Conservation (phyloP, 2,797 vertebrate species). For the Sebastes trivittatus region DNA sequence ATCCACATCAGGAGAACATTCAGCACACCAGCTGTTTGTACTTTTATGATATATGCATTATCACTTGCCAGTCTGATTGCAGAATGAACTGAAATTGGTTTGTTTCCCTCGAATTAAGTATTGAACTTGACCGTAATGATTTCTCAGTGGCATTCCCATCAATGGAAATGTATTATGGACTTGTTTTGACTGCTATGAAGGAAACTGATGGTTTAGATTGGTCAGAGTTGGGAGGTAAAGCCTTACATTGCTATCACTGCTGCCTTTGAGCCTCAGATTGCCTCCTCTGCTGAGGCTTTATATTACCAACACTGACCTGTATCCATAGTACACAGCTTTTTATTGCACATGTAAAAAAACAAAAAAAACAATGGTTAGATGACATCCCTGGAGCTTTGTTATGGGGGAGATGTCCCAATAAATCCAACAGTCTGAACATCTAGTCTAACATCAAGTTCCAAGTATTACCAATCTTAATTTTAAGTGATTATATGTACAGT, state of each 20-base stretch:
- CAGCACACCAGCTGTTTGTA: slow-evolving; percentile 38
- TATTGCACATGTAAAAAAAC: slow-evolving; percentile 5
- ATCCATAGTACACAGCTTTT: neutral
- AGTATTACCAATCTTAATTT: neutral
- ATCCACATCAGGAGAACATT: neutral
- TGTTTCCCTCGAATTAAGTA: slow-evolving; percentile 7
- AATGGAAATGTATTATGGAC: neutral
- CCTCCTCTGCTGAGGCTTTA: slow-evolving; percentile 32
- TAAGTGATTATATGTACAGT: slow-evolving; percentile 12
- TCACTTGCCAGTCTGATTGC: slow-evolving; percentile 26
- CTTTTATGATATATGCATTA: slow-evolving; percentile 48
- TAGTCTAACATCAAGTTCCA: neutral
- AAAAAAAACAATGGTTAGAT: neutral
- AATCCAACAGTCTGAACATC: neutral
- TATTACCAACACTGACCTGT: slow-evolving; percentile 13
- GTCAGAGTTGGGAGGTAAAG: slow-evolving; percentile 46
- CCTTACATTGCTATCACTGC: slow-evolving; percentile 71
- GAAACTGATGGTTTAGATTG: neutral
- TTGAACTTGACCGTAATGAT: neutral
- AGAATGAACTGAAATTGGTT: neutral
- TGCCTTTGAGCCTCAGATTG: slow-evolving; percentile 65
- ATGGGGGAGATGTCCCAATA: neutral
- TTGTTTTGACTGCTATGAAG: slow-evolving; percentile 8
- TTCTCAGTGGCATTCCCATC: neutral
- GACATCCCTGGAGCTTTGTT: neutral